Conservation (phyloP, 2,113 vertebrate genomes). For the Peucedramus taeniatus region DNA sequence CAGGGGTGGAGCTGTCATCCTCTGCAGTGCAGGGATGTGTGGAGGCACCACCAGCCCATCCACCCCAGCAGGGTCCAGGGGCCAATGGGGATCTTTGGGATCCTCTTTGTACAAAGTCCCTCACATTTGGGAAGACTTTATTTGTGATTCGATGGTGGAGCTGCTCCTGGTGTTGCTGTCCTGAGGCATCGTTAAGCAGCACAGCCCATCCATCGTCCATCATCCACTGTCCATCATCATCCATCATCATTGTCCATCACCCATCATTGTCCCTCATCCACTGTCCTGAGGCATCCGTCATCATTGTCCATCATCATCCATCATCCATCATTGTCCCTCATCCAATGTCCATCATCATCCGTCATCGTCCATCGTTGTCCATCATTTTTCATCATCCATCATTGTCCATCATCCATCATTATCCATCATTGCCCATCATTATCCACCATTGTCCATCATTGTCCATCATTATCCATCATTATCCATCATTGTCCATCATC, state of each 20-base stretch:
- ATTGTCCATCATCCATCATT: not conserved
- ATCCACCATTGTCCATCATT: no score
- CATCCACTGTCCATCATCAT: no score
- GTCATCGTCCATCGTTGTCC: no score
- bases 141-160: not conserved
- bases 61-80: fast-evolving
- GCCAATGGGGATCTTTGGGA: not conserved
- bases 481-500: not conserved
- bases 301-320: no score
- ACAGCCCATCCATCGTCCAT: not conserved
- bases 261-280: no score
- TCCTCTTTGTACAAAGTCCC: not conserved
- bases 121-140: not conserved
- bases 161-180: not conserved
- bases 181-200: not conserved
- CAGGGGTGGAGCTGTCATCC: not conserved
- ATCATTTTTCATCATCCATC: no score
- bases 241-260: no score
- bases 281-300: no score
- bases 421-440: not conserved
- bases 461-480: no score
- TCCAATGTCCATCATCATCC: no score
- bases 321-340: no score
- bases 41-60: not conserved
- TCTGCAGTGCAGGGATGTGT: not conserved